Conservation (phyloP, 2,113 vertebrate genomes). For the Vombatus ursinus region DNA sequence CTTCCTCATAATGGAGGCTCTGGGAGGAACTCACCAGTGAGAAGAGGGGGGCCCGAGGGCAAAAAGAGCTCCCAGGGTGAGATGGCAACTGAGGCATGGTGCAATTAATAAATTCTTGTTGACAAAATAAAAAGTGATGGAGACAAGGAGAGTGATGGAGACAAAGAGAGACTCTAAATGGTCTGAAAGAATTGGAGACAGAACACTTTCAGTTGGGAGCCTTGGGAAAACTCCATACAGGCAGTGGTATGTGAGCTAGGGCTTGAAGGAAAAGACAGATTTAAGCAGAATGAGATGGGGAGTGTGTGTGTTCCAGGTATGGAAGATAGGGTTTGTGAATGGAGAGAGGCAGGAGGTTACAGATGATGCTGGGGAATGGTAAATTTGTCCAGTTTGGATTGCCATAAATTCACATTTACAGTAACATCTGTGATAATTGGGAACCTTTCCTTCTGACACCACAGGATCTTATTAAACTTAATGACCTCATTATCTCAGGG, state of each 20-base stretch:
- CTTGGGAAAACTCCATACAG: neutral
- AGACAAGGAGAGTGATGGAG: neutral
- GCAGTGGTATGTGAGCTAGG: neutral
- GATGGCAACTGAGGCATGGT: neutral
- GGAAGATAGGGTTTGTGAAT: neutral
- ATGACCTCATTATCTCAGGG: too few relatives aligned
- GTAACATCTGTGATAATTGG: neutral
- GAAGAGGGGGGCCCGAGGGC: too few relatives aligned
- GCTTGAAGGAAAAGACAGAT: neutral
- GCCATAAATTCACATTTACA: neutral
- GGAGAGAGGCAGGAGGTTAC: neutral
- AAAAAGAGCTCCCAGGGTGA: neutral
- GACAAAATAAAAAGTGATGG: neutral
- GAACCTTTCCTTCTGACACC: neutral
- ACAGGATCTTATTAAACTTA: too few relatives aligned
- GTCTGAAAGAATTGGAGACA: neutral
- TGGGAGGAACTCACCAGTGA: neutral
- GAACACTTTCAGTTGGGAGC: neutral
- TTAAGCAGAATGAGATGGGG: neutral
- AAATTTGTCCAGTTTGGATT: neutral
- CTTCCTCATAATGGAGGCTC: too few relatives aligned
- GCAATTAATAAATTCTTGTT: neutral
- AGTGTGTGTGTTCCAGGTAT: neutral
- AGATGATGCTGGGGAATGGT: neutral
- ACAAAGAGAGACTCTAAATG: too few relatives aligned